Evolutionary conservation across 2,797 vertebrate species (phyloP), one percentile per base, ranked within the genome.

Genomic region (Crax fasciolata): DNA sequence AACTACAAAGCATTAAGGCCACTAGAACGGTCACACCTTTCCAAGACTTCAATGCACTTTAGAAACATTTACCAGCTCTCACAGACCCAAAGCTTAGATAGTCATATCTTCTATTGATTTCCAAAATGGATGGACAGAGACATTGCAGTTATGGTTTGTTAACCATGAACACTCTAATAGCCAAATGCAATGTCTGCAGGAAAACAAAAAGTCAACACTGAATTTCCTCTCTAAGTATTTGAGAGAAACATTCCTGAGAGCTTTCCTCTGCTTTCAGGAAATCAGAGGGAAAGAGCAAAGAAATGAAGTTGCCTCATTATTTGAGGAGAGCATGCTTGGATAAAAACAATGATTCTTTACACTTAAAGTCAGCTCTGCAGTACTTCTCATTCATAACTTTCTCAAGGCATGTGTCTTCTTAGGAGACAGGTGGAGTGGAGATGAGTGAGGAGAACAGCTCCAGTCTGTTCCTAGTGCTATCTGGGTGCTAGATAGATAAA

Each of bases 21-120:
- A 1, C 59, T 66, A 44, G 46, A 57, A 71, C 74, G 86, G n/a
- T 66, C 52, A 7, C 70, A 81, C 70, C 80, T 91, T 93, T 94
- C 14, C 74, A 79, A 71, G 66, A 88, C 93, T 84, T 84, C 46
- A 84, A 48, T 78, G 59, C 48, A 39, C 73, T 94, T 87, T 12
- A 90, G 43, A 67, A 87, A 41, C 30, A 11, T 57, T 90, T 88
- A 52, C 58, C 35, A 71, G 15, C 20, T 3, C 39, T 91, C 48
- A 16, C 2, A 76, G 23, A 28, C 52, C 55, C 48, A 83, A 81
- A 94, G 84, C 46, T 39, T 35, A 51, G 48, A 32, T 76, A 87
- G 77, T 49, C 65, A 87, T 90, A 89, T 87, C 57, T 95, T 93
- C 71, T 82, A 84, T 57, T 84, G 74, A 77, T 96, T 95, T 93